These are phyloP conservation scores for Zosterops borbonicus DNA, from an alignment of 2,113 vertebrate genomes.

Conservation along the genomic window DNA sequence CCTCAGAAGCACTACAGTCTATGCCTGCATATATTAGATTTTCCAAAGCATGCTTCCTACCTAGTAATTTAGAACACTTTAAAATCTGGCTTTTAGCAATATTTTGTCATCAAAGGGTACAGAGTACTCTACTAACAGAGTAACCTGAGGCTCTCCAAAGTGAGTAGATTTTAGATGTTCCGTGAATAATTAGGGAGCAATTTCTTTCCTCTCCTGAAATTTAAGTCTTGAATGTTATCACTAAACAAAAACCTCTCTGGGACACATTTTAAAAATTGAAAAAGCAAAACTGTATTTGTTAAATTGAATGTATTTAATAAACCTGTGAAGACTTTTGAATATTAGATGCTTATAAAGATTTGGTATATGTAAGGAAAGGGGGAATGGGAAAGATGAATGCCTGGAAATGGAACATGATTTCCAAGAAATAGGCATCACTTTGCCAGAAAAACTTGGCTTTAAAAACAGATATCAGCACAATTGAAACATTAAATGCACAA, in stretches of 20 bases:
- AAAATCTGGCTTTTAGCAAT: background rate
- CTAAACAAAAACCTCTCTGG: background rate
- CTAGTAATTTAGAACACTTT: background rate
- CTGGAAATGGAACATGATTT: background rate
- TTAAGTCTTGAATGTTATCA: background rate
- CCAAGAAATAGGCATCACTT: background rate
- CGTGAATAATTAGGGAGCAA: background rate
- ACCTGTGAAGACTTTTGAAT: background rate
- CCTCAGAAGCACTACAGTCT: background rate
- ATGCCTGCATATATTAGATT: background rate
- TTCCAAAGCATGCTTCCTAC: background rate
- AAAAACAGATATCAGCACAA: background rate
- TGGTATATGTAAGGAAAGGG: background rate
- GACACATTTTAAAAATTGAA: background rate
- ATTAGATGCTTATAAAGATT: background rate
- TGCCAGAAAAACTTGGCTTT: slow-evolving; percentile 3
- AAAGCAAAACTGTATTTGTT: background rate
- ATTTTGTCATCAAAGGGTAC: background rate
- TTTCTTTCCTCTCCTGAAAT: background rate
- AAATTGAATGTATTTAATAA: background rate
- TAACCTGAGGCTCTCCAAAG: background rate
- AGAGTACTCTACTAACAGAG: background rate
- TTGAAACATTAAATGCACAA: background rate
- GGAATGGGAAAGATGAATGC: background rate
- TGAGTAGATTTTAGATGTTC: background rate